Conservation (phyloP, 2,797 vertebrate species). For the Geotrypetes seraphini region DNA sequence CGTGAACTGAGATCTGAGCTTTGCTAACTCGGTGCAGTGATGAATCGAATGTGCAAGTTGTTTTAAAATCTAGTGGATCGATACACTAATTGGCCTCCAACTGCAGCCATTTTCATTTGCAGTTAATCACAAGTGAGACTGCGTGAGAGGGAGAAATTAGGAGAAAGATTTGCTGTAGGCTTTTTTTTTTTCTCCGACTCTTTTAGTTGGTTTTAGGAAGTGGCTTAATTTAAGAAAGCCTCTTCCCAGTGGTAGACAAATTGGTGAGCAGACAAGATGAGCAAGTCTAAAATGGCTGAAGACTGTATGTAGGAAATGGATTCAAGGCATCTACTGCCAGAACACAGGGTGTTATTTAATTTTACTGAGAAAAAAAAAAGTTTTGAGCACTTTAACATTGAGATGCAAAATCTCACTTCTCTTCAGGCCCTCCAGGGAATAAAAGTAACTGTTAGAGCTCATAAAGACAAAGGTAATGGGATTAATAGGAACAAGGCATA, state of each 20-base stretch:
- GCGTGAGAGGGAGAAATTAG: too few relatives aligned
- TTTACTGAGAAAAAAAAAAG: slow-evolving; percentile 53
- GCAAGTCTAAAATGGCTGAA: slow-evolving; percentile 29
- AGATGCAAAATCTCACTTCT: slow-evolving; percentile 60
- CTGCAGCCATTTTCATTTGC: too few relatives aligned
- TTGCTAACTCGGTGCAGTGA: too few relatives aligned
- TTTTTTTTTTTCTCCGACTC: too few relatives aligned
- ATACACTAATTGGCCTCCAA: too few relatives aligned
- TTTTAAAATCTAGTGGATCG: too few relatives aligned
- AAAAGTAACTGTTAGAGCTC: slow-evolving; percentile 50
- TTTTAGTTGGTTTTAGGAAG: too few relatives aligned
- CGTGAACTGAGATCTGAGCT: too few relatives aligned
- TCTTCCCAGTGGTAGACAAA: slow-evolving; percentile 15
- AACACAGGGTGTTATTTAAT: slow-evolving; percentile 53
- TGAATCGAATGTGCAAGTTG: too few relatives aligned
- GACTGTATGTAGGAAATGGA: slow-evolving; percentile 41
- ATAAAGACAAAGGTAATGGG: slow-evolving; percentile 56
- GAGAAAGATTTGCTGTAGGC: too few relatives aligned
- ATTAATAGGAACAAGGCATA: slow-evolving; percentile 54
- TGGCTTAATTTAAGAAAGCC: too few relatives aligned
- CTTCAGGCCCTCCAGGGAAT: slow-evolving; percentile 43
- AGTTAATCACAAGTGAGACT: too few relatives aligned
- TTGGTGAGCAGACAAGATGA: slow-evolving; percentile 28
- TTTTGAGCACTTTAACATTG: slow-evolving; percentile 49
- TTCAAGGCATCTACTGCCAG: slow-evolving; percentile 45